These are phyloP conservation scores for Fregata magnificens DNA, from an alignment of 2,113 vertebrate species.

Conservation along the genomic window DNA sequence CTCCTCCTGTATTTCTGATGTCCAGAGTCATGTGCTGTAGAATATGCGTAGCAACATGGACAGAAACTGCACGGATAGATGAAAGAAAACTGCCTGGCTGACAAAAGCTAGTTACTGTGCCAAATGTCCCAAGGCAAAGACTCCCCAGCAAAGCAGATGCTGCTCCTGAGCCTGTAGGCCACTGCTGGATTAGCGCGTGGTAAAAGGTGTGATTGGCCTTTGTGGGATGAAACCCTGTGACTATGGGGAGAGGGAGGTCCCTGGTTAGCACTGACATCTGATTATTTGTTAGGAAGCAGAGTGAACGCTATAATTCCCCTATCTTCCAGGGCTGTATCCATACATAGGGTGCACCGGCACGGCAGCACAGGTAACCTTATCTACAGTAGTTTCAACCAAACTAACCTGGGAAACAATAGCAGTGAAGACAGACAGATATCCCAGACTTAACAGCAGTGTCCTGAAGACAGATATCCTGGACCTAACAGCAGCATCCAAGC, in stretches of 20 bases:
- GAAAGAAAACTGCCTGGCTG: not conserved
- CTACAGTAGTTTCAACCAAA: constrained; percentile 56
- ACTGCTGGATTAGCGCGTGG: not conserved
- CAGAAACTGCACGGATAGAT: not conserved
- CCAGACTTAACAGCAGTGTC: not conserved
- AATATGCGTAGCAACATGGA: not conserved
- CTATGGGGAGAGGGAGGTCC: not conserved
- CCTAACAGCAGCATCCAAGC: not conserved
- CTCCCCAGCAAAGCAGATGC: not conserved
- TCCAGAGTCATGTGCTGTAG: not conserved
- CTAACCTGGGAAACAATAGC: not conserved
- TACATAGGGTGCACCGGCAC: not conserved
- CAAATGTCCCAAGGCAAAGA: not conserved
- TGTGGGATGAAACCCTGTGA: not conserved
- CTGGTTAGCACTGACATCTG: not conserved
- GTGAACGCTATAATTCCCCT: not conserved
- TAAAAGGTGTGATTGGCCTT: not conserved
- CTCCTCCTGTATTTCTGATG: not conserved
- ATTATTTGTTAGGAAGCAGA: not conserved
- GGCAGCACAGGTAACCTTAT: not conserved
- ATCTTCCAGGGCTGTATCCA: not conserved
- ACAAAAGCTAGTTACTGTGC: not conserved
- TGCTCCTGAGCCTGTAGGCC: not conserved
- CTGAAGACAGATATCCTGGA: not conserved
- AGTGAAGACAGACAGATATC: not conserved